Evolutionary conservation across 2,113 vertebrate genomes (phyloP).

Genomic region (Carettochelys insculpta): DNA sequence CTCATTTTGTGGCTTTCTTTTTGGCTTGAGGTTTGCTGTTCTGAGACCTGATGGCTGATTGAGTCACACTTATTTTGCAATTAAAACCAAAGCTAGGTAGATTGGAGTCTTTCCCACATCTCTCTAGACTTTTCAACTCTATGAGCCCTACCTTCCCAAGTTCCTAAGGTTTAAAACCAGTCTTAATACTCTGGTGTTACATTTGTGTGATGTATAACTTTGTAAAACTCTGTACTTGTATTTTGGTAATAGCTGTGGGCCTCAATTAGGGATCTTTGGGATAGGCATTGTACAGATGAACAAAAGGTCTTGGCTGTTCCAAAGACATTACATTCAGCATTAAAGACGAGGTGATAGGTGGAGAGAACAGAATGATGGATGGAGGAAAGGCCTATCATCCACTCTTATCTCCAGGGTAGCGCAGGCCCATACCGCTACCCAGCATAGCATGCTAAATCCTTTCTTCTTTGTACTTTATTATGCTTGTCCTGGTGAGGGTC

Average conservation of each 20-base stretch:
- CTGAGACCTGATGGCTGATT: not conserved
- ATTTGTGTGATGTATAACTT: not conserved
- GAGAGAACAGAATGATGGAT: not conserved
- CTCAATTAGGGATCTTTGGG: not conserved
- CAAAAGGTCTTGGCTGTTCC: not conserved
- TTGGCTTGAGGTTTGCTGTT: not conserved
- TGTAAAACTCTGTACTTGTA: not conserved
- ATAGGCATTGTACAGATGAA: not conserved
- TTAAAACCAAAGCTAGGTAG: not conserved
- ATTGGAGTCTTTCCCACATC: conserved; percentile 41
- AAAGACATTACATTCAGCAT: not conserved
- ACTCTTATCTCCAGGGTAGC: not conserved
- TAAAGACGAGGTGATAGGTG: not conserved
- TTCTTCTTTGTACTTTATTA: no score
- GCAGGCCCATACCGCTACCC: no score
- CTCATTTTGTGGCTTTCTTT: not conserved
- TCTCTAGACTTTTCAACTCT: not conserved
- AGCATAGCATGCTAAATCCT: no score
- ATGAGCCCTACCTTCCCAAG: not conserved
- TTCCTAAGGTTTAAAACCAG: not conserved
- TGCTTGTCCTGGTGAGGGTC: no score
- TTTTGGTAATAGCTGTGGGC: not conserved
- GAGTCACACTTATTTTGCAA: conserved; percentile 18
- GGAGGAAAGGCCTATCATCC: no score
- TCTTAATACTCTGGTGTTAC: not conserved